Base-by-base conservation (phyloP, 2,113 vertebrate genomes). In the Alligator mississippiensis region DNA sequence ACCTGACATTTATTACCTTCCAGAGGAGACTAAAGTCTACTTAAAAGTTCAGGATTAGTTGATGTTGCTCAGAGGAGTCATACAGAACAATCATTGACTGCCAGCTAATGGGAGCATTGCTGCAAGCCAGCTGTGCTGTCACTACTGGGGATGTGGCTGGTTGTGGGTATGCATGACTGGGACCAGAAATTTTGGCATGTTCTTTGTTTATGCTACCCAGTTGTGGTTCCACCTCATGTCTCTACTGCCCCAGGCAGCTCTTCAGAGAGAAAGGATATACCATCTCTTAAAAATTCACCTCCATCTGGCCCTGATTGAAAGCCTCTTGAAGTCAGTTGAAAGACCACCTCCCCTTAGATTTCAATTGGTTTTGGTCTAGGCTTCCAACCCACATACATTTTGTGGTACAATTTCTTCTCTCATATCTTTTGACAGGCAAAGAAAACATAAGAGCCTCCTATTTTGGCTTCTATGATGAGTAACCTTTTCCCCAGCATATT, bases 81-180 rank as follows among this genome's bases (percentile, higher is more conserved):
- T 62, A 59, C 90, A 78, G n/a, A 75, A 79, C 27, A 91, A 80
- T 5, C 11, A 0, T 59, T 90, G 95, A 75, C 90, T 84, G 21
- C 15, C 16, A 86, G 87, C 75, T 95, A 94, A 55, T n/a, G 68
- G 84, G 75, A 54, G 7, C 0, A 1, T 79, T 84, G 64, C 77
- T 82, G 47, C 25, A 19, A 62, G 82, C 84, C 90, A 92, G 47
- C 74, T 85, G 28, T 74, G 63, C 17, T 27, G 80, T 2, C 64
- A 2, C 21, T 18, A 60, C 38, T 1, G 1, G 66, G 17, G 58
- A 47, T 30, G 70, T 62, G 81, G 75, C 0, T 0, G 17, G 0
- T 0, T 12, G 25, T 13, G 16, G 60, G 30, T 64, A 55, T 1
- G 1, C 2, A 0, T 4, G 17, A 60, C 57, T 83, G 85, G 78